phyloP scores from a whole-genome alignment of 2,113 vertebrate genomes.

The Leuciscus idus region DNA sequence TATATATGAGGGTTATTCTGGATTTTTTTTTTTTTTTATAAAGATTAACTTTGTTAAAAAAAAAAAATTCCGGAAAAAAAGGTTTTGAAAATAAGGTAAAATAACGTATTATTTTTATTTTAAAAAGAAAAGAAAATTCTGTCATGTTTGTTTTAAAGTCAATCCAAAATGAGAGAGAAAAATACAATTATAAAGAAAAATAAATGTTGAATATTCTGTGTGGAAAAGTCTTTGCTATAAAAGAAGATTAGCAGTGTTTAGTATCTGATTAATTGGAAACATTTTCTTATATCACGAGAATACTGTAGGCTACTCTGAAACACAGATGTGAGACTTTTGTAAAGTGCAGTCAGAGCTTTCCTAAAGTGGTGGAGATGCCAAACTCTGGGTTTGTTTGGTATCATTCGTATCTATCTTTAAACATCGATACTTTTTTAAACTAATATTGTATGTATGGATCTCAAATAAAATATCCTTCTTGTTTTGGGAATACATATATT shows the following conservation, averaged over 20 bases:
- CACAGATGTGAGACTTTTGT: background rate
- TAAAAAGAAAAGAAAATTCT: no score
- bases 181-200: background rate
- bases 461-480: no score
- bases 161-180: background rate
- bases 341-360: background rate
- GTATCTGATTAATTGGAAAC: background rate
- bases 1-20: no score
- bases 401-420: background rate
- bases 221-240: background rate
- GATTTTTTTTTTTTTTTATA: background rate
- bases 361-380: background rate
- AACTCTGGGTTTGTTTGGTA: background rate
- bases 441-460: background rate
- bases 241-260: background rate
- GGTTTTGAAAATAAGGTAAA: background rate
- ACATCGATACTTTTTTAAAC: background rate
- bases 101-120: background rate
- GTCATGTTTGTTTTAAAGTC: background rate
- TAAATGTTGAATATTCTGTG: background rate
- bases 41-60: background rate
- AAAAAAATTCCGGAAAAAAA: background rate
- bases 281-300: background rate
- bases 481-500: background rate
- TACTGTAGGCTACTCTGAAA: background rate